Base-by-base conservation (phyloP, 2,797 vertebrate genomes). In the Oreonectes daqikongensis region DNA sequence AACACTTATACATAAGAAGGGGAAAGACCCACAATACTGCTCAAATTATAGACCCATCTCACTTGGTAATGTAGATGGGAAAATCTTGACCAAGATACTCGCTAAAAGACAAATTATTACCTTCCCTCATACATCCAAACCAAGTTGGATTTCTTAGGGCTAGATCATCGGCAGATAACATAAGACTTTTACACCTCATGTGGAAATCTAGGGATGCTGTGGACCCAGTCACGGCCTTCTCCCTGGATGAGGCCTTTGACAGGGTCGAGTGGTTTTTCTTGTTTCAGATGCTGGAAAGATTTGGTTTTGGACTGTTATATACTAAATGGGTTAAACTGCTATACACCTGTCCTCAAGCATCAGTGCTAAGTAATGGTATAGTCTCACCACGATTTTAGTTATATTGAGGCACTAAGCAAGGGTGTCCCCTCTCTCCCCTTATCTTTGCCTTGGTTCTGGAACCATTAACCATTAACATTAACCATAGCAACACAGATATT, bases 361-460 rank as follows among this genome's bases (percentile, higher is more conserved):
- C 17, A 18, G 65, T 67, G 28, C 1, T 67, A 1, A n/a, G 44
- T 50, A 50, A 50, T 11, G 17, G 65, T 8, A 20, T 30, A 67
- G 2, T 48, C 0, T 48, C 26, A n/a, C 12, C 9, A 0, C 2
- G 8, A 44, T 67, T 67, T 3, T 17, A 67, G 9, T 28, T 48
- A 48, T 17, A 48, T 44, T 44, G 22, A 22, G 22, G 63, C 63
- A 66, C 63, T 24, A 66, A 46, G 26, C 65, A 67, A 22, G 42
- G 26, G 4, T 67, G 24, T 11, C 65, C 17, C 18, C 65, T 32
- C 0, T 67, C 42, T 2, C 42, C 42, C 28, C 24, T 48, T 12
- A 67, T 48, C 18, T 48, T 64, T 64, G 35, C n/a, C 1, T 18
- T 68, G 10, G 26, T 67, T 5, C 32, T 50, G 30, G 26, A 67